A percentile compares a stretch with the other conserved stretches of the same genome.
Evolutionary conservation across 2,888 invertebrate species (phyloP).

Genomic region (Zaprionus bogoriensis): DNA sequence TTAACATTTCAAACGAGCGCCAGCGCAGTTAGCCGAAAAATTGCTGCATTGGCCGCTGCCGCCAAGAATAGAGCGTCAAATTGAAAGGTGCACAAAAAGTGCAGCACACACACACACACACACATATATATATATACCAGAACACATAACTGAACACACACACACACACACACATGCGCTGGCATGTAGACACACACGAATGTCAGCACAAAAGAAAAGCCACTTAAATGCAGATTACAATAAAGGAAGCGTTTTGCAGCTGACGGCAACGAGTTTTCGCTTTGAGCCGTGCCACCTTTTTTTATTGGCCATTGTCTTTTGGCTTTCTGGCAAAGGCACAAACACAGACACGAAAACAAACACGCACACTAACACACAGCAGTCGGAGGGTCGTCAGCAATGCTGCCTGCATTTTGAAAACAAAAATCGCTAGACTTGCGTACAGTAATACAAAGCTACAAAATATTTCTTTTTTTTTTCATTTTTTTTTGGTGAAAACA

Average conservation of each 20-base stretch:
- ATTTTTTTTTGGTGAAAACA: too few species aligned
- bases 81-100: constrained; percentile 60
- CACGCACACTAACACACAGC: constrained; percentile 48
- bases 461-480: too few species aligned
- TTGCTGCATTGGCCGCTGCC: constrained; percentile 64
- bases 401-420: too few species aligned
- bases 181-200: constrained; percentile 8
- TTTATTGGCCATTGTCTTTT: constrained; percentile 54
- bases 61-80: constrained; percentile 59
- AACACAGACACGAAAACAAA: too few species aligned
- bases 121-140: not conserved
- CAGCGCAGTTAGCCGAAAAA: constrained; percentile 69
- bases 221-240: constrained; percentile 77
- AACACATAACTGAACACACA: not conserved
- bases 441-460: too few species aligned
- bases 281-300: constrained; percentile 28
- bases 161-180: constrained; percentile 9
- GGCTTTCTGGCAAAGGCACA: constrained; percentile 33
- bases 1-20: constrained; percentile 74
- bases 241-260: constrained; percentile 64
- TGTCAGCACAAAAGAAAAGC: constrained; percentile 66
- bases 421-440: too few species aligned
- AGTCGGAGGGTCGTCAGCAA: constrained; percentile 39
- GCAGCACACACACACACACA: constrained; percentile 8
- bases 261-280: constrained; percentile 58